Evolutionary conservation across 2,888 invertebrate genomes (phyloP).

Genomic region (Emmelina monodactyla): DNA sequence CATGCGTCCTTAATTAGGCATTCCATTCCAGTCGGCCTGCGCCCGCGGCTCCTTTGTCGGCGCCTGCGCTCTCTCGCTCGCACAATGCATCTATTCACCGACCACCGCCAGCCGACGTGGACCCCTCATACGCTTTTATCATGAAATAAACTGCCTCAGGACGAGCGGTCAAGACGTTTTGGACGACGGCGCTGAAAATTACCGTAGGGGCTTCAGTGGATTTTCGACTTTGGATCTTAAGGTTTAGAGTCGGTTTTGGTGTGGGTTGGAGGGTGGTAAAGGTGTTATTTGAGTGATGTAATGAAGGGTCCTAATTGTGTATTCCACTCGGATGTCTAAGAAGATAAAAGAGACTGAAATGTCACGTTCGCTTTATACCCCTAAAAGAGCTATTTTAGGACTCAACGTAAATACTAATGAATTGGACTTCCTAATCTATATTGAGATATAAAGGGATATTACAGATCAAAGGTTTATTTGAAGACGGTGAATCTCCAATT

Average conservation of each 20-base stretch:
- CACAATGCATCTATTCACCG: slow-evolving; percentile 57
- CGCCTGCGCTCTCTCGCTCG: slow-evolving; percentile 40
- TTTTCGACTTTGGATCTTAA: slow-evolving; percentile 17
- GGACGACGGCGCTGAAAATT: slow-evolving; percentile 12
- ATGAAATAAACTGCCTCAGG: slow-evolving; percentile 38
- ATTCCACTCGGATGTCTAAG: slow-evolving; percentile 47
- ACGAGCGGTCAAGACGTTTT: slow-evolving; percentile 23
- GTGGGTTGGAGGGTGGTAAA: slow-evolving; percentile 27
- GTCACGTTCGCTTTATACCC: too few species aligned
- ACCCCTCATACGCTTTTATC: slow-evolving; percentile 36
- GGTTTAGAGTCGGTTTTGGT: slow-evolving; percentile 17
- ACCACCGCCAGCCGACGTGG: slow-evolving; percentile 21
- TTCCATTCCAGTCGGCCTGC: slow-evolving; percentile 51
- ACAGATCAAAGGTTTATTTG: too few species aligned
- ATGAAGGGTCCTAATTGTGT: slow-evolving; percentile 62
- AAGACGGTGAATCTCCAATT: too few species aligned
- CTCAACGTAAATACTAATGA: too few species aligned
- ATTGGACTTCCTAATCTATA: too few species aligned
- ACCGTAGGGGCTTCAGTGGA: background rate
- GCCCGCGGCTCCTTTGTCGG: slow-evolving; percentile 58
- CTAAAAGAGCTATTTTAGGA: too few species aligned
- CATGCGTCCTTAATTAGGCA: slow-evolving; percentile 65
- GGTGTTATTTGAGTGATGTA: slow-evolving; percentile 63
- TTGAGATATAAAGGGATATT: too few species aligned
- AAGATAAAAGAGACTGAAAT: slow-evolving; percentile 53